Percentiles rank a stretch among this genome's conserved stretches.
Conservation (phyloP, 1,140 invertebrate species). For the Gonioctena quinquepunctata region DNA sequence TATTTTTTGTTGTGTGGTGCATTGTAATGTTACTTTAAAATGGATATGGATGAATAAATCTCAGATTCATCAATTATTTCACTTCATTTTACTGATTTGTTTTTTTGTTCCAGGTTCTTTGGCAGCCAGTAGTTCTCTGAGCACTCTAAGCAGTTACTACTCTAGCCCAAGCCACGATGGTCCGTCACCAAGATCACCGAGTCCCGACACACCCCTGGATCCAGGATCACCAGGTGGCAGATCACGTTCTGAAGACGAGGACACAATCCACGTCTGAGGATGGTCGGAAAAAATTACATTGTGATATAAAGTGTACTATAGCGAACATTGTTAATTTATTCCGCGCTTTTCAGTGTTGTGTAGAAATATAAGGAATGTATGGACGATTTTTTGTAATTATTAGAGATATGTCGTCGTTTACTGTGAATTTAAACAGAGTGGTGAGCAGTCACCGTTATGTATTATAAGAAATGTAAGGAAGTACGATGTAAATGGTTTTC, state of each 20-base stretch:
- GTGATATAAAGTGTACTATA: slow-evolving; percentile 50
- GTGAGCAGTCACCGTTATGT: not conserved
- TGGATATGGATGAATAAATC: no score
- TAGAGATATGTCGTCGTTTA: slow-evolving; percentile 13
- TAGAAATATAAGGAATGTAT: slow-evolving; percentile 25
- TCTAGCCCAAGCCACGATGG: slow-evolving; percentile 58
- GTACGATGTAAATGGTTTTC: slow-evolving; percentile 24
- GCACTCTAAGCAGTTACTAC: slow-evolving; percentile 66
- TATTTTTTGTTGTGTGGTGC: no score
- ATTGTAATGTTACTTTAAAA: no score
- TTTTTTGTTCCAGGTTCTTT: slow-evolving; percentile 52
- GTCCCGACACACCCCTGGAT: slow-evolving; percentile 57
- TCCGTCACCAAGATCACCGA: slow-evolving; percentile 43
- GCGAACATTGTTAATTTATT: slow-evolving; percentile 48
- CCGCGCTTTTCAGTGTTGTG: slow-evolving; percentile 49
- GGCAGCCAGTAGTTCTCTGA: slow-evolving; percentile 62
- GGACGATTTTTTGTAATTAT: slow-evolving; percentile 34
- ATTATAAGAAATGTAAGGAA: not conserved
- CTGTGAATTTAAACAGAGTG: not conserved
- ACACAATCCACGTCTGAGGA: slow-evolving; percentile 56
- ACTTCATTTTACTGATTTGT: not conserved
- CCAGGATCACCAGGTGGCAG: slow-evolving; percentile 54
- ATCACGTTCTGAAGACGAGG: slow-evolving; percentile 63
- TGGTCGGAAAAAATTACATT: slow-evolving; percentile 27
- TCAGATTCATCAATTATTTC: no score